These are phyloP conservation scores for Strigops habroptila DNA, from an alignment of 2,113 vertebrate species.

Conservation along the genomic window DNA sequence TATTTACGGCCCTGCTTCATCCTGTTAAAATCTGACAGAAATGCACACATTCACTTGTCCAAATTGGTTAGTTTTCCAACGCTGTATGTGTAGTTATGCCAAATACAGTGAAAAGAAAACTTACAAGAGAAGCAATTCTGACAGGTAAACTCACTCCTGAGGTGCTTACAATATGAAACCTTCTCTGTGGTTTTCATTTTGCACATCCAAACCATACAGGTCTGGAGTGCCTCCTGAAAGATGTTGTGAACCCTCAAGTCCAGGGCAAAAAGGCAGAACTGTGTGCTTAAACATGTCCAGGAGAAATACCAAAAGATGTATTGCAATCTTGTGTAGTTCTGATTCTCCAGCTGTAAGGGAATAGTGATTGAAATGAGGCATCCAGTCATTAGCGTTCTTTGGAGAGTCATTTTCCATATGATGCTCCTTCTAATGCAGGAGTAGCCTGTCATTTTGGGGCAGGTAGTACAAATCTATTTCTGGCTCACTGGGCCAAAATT, in stretches of 20 bases:
- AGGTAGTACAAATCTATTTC: background rate
- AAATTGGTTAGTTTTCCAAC: background rate
- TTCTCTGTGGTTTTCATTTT: background rate
- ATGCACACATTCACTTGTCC: background rate
- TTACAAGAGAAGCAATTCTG: background rate
- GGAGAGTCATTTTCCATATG: background rate
- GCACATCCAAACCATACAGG: background rate
- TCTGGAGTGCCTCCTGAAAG: background rate
- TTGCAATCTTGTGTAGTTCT: background rate
- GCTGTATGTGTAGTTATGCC: background rate
- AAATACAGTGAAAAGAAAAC: background rate
- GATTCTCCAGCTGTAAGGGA: background rate
- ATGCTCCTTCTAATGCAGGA: background rate
- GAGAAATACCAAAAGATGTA: background rate
- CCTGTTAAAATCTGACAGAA: background rate
- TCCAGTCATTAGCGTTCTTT: background rate
- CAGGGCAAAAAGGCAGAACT: background rate
- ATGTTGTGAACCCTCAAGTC: background rate
- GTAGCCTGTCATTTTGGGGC: background rate
- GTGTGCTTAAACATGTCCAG: background rate
- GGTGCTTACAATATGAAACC: background rate
- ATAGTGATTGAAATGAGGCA: background rate
- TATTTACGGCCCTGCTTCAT: background rate
- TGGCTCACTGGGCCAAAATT: background rate
- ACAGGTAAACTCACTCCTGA: background rate